Evolutionary conservation across 1,140 invertebrate species (phyloP).

Genomic region (Lasioglossum baleicum): DNA sequence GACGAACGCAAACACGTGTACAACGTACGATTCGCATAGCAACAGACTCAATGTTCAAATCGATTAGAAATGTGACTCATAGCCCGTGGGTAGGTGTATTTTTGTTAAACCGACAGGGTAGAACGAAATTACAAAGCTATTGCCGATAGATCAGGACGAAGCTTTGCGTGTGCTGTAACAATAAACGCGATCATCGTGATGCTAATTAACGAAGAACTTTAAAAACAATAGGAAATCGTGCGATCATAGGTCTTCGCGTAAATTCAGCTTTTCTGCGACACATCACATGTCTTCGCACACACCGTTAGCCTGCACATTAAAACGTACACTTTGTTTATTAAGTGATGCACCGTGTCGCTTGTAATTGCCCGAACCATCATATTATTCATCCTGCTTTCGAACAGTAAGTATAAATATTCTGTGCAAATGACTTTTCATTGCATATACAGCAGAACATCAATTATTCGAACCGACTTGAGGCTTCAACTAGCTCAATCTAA

Average conservation of each 20-base stretch:
- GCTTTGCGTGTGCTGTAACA: slow-evolving; percentile 29
- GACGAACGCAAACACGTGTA: not conserved
- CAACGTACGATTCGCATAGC: not conserved
- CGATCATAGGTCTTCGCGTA: not conserved
- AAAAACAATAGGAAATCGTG: not conserved
- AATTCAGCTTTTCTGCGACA: slow-evolving; percentile 3
- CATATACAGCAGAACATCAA: too few species aligned
- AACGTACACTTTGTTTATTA: not conserved
- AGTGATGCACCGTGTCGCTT: too few species aligned
- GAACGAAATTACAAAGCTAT: not conserved
- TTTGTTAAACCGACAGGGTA: slow-evolving; percentile 27
- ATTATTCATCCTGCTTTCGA: too few species aligned
- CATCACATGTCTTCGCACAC: not conserved
- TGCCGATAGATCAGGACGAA: not conserved
- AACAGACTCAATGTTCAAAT: not conserved
- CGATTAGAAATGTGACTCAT: slow-evolving; percentile 4
- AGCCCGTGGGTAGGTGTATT: slow-evolving; percentile 39
- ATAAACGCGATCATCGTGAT: not conserved
- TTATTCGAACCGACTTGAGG: too few species aligned
- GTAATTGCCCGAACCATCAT: too few species aligned
- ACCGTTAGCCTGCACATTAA: not conserved
- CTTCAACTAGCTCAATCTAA: too few species aligned
- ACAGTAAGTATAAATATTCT: too few species aligned
- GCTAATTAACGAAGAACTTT: slow-evolving; percentile 6
- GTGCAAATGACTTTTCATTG: too few species aligned